Evolutionary conservation across 1,140 invertebrate genomes (phyloP).

Genomic region (Mercenaria mercenaria): DNA sequence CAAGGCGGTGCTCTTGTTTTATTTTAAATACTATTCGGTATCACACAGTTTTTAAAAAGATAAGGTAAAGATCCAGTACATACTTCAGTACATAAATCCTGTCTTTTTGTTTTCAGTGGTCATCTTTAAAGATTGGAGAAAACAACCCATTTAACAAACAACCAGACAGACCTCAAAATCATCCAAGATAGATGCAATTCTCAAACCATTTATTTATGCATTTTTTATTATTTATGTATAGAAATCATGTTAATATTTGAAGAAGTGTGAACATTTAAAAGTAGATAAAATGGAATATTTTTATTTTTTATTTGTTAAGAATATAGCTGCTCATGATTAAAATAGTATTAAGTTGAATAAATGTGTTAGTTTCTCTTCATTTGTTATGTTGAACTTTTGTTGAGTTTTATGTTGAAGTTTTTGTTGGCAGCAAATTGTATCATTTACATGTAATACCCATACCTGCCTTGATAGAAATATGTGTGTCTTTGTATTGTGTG

Average conservation of each 20-base stretch:
- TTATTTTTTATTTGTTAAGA: not conserved
- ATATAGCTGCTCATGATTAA: conserved; percentile 3
- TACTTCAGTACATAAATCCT: too few relatives aligned
- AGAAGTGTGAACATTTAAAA: not conserved
- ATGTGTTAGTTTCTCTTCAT: not conserved
- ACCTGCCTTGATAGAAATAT: too few relatives aligned
- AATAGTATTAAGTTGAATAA: not conserved
- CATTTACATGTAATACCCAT: too few relatives aligned
- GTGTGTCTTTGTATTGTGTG: too few relatives aligned
- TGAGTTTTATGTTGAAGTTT: too few relatives aligned
- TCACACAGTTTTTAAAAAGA: too few relatives aligned
- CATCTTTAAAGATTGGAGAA: conserved; percentile 29
- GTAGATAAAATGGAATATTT: not conserved
- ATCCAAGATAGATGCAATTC: not conserved
- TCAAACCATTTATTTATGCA: not conserved
- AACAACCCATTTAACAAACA: conserved; percentile 43
- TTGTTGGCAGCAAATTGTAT: too few relatives aligned
- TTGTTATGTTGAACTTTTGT: not conserved
- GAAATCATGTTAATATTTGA: too few relatives aligned
- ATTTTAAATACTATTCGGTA: too few relatives aligned
- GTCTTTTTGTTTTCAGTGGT: conserved; percentile 63
- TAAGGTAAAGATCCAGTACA: too few relatives aligned
- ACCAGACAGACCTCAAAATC: conserved; percentile 15
- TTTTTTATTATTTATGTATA: not conserved
- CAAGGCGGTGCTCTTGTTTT: too few relatives aligned